Base-by-base conservation (phyloP, 2,797 vertebrate genomes). In the Urophycis tenuis region DNA sequence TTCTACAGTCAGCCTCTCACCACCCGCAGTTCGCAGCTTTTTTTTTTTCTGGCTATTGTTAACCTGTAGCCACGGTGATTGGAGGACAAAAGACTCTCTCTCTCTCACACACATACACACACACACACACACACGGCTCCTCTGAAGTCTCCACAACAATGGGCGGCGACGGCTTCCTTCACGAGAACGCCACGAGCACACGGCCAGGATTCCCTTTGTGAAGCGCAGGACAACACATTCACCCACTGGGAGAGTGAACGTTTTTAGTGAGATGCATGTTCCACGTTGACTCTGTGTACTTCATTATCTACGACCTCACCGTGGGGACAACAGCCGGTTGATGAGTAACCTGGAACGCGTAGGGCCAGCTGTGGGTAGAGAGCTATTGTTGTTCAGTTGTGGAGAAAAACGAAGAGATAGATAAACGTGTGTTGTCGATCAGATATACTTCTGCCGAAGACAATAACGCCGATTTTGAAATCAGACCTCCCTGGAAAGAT, bases 1-100 rank as follows among this genome's bases (percentile, higher is more conserved):
- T 87, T 88, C 79, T 88, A 81, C 82, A 74, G 49, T 82, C 86
- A 88, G 80, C 75, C 60, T 73, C 75, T 82, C 76, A 76, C 76
- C 77, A 80, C 85, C 88, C 84, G 86, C 75, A 78, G 49, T 45
- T 81, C n/a, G n/a, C n/a, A n/a, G n/a, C n/a, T 78, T 80, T 78
- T 25, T 30, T 30, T 80, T 85, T 85, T 83, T 86, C 83, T 77
- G 85, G 77, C 84, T 82, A 84, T 89, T 91, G 88, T 90, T 78
- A 79, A 81, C 76, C 84, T 81, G 78, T 87, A 81, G 80, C 78
- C 82, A 87, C 41, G 34, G 84, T 81, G 85, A 86, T 80, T 87
- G 76, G 76, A 76, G 77, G 81, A 88, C 80, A 89, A 91, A 89
- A 81, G 83, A 81, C 75, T 79, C 36, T n/a, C 30, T 19, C 30